Evolutionary conservation across 2,888 invertebrate genomes (phyloP), one percentile per base, ranked within the genome.

Genomic region (Eurois occulta): DNA sequence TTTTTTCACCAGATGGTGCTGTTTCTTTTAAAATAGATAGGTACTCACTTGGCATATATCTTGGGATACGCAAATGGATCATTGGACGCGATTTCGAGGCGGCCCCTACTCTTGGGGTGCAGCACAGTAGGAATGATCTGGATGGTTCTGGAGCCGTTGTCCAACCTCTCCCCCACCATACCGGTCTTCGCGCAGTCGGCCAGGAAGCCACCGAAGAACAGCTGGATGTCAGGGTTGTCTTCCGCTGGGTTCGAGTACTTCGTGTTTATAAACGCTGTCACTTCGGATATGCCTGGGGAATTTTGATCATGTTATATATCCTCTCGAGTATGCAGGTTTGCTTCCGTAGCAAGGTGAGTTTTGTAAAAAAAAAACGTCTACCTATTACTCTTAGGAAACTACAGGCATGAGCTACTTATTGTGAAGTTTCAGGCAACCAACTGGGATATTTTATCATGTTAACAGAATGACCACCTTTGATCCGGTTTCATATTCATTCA

Each of bases 181-280:
- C 98, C 98, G 0, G 98, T 98, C 91, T 97, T 97, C 2, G 98
- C 98, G 92, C 98, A 99, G 92, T 98, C 98, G 0, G 98, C 98
- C 80, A 99, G 95, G 94, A 98, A 99, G 3, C 98, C 99, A 16
- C 98, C 98, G 94, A 99, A 99, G 95, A 99, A 99, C 85, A 98
- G 97, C 92, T 99, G 99, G 16, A 99, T 93, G 92, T 99, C 99
- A 0, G 99, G 99, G 91, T 98, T 97, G 92, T 98, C 98, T 60
- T 97, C 97, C 0, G 97, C 95, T 0, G 98, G 97, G 89, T 98
- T 97, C 4, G 98, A 97, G 94, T 98, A 98, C 91, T 98, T 98
- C 0, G 98, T 97, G 91, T 98, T 98, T 73, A 99, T 97, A 94
- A 98, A 98, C 0, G 98, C 99, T 0, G 99, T 98, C 10, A 98